These are phyloP conservation scores for Mobula hypostoma DNA, from an alignment of 2,113 vertebrate species.

Conservation along the genomic window DNA sequence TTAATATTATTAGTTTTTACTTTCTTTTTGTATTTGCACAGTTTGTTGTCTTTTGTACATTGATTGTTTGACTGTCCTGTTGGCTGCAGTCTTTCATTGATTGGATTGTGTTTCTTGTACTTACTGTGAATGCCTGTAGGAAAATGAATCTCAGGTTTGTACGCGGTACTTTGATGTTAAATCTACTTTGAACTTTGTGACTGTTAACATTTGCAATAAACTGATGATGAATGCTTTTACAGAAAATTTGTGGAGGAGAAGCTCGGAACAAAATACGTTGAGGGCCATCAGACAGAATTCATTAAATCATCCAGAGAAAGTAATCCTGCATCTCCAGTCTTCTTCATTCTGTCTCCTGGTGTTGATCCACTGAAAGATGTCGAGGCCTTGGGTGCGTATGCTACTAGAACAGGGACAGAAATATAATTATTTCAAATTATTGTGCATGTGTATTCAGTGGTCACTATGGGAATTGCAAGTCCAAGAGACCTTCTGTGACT, in stretches of 20 bases:
- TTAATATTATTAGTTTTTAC: no score
- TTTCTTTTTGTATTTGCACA: no score
- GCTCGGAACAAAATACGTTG: conserved; percentile 60
- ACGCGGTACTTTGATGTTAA: no score
- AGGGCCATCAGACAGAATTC: conserved; percentile 60
- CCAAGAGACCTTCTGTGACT: neutral
- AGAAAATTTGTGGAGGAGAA: conserved; percentile 68
- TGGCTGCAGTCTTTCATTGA: no score
- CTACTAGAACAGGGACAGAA: neutral
- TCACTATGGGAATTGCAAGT: neutral
- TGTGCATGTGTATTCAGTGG: neutral
- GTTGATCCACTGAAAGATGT: conserved; percentile 56
- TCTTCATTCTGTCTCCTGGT: conserved; percentile 62
- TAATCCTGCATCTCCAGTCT: conserved; percentile 53
- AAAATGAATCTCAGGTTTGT: no score
- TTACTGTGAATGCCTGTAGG: no score
- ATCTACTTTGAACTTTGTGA: neutral
- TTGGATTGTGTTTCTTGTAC: no score
- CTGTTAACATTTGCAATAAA: neutral
- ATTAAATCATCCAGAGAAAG: conserved; percentile 61
- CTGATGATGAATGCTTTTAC: conserved; percentile 39
- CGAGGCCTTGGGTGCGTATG: conserved; percentile 54
- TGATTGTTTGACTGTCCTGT: no score
- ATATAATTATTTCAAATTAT: neutral
- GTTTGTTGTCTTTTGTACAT: no score